These are phyloP conservation scores for Pheosia tremula DNA, from an alignment of 2,888 invertebrate species.

Conservation along the genomic window DNA sequence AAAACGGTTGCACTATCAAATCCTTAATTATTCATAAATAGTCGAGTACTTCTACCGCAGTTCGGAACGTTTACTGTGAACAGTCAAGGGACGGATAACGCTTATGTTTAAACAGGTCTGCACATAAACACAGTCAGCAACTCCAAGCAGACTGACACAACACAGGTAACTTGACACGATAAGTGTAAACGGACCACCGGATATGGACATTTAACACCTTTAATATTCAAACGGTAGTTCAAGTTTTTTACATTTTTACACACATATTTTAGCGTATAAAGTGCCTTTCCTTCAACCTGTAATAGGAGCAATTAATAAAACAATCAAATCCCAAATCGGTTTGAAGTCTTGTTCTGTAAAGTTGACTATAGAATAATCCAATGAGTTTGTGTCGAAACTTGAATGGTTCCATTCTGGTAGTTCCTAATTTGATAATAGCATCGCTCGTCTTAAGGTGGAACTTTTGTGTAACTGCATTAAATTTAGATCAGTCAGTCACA, in stretches of 20 bases:
- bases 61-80: too few relatives aligned
- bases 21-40: too few relatives aligned
- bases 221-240: background rate
- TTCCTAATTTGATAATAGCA: constrained; percentile 34
- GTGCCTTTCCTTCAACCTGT: too few relatives aligned
- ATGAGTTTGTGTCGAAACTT: constrained; percentile 31
- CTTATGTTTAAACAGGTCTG: background rate
- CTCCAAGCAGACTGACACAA: background rate
- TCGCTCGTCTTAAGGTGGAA: constrained; percentile 12
- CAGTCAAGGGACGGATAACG: background rate
- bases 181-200: background rate
- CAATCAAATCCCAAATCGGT: background rate
- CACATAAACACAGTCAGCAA: background rate
- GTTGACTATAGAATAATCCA: constrained; percentile 38
- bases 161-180: constrained; percentile 2
- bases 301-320: background rate
- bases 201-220: background rate
- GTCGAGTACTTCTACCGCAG: too few relatives aligned
- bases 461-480: constrained; percentile 35
- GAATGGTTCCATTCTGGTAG: constrained; percentile 24
- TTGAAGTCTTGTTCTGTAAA: background rate
- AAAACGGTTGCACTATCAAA: too few relatives aligned
- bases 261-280: too few relatives aligned
- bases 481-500: constrained; percentile 1
- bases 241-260: constrained; percentile 7